Conservation (phyloP, 2,113 vertebrate genomes). For the Callipepla californica region DNA sequence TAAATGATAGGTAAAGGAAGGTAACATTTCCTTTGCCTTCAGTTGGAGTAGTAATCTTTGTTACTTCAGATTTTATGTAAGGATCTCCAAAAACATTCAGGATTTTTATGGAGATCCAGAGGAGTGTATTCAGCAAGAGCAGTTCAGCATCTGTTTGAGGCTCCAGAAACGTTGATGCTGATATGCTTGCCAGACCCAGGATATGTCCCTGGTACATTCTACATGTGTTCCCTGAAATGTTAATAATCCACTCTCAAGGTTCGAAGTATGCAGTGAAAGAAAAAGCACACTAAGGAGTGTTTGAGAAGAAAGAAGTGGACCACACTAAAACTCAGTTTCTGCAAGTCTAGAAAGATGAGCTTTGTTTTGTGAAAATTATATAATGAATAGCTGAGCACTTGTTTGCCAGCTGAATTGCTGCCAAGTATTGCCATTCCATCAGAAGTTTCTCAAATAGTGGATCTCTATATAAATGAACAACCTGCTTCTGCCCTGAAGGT, state of each 20-base stretch:
- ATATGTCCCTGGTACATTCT: neutral
- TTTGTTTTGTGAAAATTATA: conserved; percentile 17
- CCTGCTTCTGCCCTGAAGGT: neutral
- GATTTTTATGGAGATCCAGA: neutral
- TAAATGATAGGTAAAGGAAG: neutral
- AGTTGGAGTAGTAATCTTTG: neutral
- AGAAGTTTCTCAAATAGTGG: neutral
- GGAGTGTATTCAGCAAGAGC: neutral
- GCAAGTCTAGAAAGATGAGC: neutral
- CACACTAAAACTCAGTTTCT: neutral
- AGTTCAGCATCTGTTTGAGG: neutral
- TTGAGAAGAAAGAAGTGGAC: neutral
- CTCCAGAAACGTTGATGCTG: neutral
- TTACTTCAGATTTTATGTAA: neutral
- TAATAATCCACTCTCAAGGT: neutral
- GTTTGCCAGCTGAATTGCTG: conserved; percentile 7
- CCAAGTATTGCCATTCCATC: conserved; percentile 28
- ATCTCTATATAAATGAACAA: conserved; percentile 15
- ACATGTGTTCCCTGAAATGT: neutral
- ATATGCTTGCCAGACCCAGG: neutral
- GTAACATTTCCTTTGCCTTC: neutral
- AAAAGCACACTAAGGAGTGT: neutral
- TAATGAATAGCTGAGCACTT: conserved; percentile 1
- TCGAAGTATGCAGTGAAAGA: neutral
- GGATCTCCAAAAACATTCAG: neutral